A percentile compares a stretch with the other conserved stretches of the same genome.
phyloP scores from a whole-genome alignment of 2,888 invertebrate genomes.

The Dicranocentrus wangi region DNA sequence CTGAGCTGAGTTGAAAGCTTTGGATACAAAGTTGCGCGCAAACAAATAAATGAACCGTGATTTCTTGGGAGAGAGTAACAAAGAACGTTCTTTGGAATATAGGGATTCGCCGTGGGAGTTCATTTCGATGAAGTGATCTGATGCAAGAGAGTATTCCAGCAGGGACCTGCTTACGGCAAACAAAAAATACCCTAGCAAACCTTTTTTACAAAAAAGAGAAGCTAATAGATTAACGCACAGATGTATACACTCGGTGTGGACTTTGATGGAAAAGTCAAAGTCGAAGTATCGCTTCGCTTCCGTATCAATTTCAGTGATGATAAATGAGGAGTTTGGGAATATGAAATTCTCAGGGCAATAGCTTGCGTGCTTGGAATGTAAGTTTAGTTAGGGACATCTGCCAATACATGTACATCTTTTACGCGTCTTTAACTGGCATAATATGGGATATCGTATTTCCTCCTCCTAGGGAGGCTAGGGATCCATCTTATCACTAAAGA shows the following conservation, averaged over 20 bases:
- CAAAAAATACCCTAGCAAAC: too few relatives aligned
- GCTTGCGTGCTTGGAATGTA: neutral
- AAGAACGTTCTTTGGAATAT: too few relatives aligned
- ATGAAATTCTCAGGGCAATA: neutral
- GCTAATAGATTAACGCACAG: too few relatives aligned
- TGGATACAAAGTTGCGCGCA: too few relatives aligned
- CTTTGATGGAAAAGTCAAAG: neutral
- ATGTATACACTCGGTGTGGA: neutral
- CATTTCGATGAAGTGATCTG: too few relatives aligned
- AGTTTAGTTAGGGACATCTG: neutral
- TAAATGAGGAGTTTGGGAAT: neutral
- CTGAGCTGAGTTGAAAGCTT: too few relatives aligned
- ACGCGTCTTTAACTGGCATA: neutral
- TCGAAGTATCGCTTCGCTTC: neutral
- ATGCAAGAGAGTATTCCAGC: too few relatives aligned
- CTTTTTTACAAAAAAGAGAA: too few relatives aligned
- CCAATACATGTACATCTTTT: neutral
- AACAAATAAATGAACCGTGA: too few relatives aligned
- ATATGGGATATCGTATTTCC: neutral
- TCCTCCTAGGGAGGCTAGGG: neutral
- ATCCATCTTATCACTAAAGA: conserved; percentile 5
- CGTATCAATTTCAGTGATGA: conserved; percentile 13
- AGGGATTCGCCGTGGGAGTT: too few relatives aligned
- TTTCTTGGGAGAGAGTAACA: too few relatives aligned
- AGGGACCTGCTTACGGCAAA: too few relatives aligned